Evolutionary conservation across 2,888 invertebrate species (phyloP), one percentile per base, ranked within the genome.

Genomic region (Agrenia bidenticulata): DNA sequence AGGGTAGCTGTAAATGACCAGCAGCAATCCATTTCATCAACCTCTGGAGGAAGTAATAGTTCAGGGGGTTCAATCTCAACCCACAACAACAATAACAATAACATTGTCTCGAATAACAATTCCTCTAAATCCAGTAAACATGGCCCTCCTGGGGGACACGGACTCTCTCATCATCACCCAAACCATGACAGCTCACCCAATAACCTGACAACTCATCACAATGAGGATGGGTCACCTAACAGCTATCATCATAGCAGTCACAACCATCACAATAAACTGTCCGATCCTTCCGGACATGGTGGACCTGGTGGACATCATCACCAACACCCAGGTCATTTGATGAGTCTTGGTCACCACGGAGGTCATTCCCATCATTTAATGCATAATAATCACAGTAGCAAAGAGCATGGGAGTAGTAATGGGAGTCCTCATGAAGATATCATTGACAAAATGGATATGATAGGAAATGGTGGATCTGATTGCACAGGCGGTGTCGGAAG

Each of bases 1-100:
- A 89, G 89, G 77, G 83, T 76, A 27, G 76, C 77, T 5, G 77
- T 84, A 65, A 84, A 85, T 70, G 83, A 83, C 68, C 80, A 84
- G 65, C 81, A 82, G 65, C 80, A 80, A 64, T 73, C 74, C 57
- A 72, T 69, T 66, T 72, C 73, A 17, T 73, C 73, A 32, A 73
- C 73, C 50, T 71, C 73, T 45, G 77, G 77, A 62, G 73, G 73
- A 53, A 66, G 72, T 64, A 69, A 73, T 56, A 71, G 73, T 45
- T 72, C 70, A 41, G 70, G 84, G 13, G 68, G 73, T 39, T 73
- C 74, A 39, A 64, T 64, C 37, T 59, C 78, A 83, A 85, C 77
- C 83, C 85, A 83, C 50, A 83, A 55, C 82, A 81, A 66, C 81
- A 82, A 61, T 79, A 81, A 61, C 80, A 81, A 50, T 61, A 63